phyloP scores from a whole-genome alignment of 2,888 invertebrate genomes.

The Aspidiotus destructor region DNA sequence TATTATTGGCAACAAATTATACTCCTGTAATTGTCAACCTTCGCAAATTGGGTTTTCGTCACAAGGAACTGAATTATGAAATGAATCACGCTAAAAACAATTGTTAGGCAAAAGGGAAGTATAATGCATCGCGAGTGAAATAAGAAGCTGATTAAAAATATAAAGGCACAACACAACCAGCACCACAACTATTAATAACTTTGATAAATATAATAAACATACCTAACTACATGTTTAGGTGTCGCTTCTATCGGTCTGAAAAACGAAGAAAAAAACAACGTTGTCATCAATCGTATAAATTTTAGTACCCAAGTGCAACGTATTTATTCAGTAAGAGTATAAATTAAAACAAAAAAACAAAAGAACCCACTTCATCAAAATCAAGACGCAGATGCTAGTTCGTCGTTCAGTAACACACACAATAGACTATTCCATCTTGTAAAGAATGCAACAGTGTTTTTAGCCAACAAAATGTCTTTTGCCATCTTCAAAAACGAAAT shows the following conservation, averaged over 20 bases:
- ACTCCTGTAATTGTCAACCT: too few species aligned
- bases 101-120: too few species aligned
- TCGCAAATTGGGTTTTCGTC: too few species aligned
- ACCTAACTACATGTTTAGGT: constrained; percentile 28
- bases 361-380: not conserved
- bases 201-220: constrained; percentile 19
- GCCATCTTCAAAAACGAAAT: too few species aligned
- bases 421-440: too few species aligned
- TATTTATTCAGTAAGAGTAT: not conserved
- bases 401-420: too few species aligned
- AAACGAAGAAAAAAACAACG: constrained; percentile 13
- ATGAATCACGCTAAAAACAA: too few species aligned
- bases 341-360: constrained; percentile 3
- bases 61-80: too few species aligned
- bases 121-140: too few species aligned
- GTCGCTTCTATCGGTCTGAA: constrained; percentile 28
- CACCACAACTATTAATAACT: not conserved
- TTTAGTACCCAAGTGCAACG: not conserved
- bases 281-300: not conserved
- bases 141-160: not conserved
- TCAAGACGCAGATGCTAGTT: not conserved
- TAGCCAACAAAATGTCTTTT: too few species aligned
- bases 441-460: too few species aligned
- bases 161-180: not conserved
- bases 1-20: too few species aligned